Percentiles rank a stretch among this genome's conserved stretches.
Evolutionary conservation across 2,113 vertebrate species (phyloP).

Genomic region (Scolopax mira): DNA sequence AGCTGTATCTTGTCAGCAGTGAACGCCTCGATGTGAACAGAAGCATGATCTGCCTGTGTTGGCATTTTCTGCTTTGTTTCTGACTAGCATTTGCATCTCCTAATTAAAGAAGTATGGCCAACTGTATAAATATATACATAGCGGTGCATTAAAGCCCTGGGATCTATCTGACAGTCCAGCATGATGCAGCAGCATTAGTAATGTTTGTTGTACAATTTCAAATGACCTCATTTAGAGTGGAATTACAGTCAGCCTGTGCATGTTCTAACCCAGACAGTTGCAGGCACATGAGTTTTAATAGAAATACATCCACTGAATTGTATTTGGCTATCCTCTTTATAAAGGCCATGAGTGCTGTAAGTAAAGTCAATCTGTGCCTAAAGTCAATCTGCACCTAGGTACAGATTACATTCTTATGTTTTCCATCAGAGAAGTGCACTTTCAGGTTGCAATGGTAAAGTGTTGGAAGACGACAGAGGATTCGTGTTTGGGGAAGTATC

Average conservation of each 20-base stretch:
- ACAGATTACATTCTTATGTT: neutral
- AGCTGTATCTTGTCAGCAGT: neutral
- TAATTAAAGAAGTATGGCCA: conserved; percentile 12
- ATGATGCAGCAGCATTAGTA: conserved; percentile 43
- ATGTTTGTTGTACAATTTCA: neutral
- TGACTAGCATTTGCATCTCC: neutral
- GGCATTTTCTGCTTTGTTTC: conserved; percentile 54
- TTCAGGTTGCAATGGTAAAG: neutral
- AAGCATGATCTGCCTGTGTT: conserved; percentile 15
- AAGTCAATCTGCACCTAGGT: rapidly evolving
- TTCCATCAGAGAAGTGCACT: neutral
- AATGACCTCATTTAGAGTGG: conserved; percentile 10
- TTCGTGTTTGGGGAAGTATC: neutral
- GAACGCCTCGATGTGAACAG: neutral
- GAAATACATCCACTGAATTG: neutral
- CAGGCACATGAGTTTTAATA: conserved; percentile 25
- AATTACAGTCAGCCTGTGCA: neutral
- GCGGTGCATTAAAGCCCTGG: neutral
- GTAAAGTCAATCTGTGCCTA: neutral
- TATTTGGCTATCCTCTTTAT: neutral
- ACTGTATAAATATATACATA: neutral
- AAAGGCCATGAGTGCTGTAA: neutral
- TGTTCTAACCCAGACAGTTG: conserved; percentile 25
- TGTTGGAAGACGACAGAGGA: neutral
- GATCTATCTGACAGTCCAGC: conserved; percentile 33